These are phyloP conservation scores for Sinodicranocentrus sp. DNA, from an alignment of 2,888 invertebrate genomes.

Conservation along the genomic window DNA sequence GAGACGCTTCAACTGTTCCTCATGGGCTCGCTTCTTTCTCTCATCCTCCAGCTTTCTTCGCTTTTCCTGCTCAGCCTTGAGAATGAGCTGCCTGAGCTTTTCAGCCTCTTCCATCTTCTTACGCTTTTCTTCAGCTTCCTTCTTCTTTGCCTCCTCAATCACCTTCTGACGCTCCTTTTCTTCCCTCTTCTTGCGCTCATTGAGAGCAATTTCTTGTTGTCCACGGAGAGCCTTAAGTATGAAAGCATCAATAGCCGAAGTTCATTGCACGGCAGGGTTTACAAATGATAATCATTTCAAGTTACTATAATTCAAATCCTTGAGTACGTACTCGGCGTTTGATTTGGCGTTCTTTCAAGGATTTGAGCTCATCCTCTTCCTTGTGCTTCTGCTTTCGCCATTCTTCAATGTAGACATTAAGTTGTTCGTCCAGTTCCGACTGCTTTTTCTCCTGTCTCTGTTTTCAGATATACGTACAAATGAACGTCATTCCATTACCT, in stretches of 20 bases:
- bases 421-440: slow-evolving; percentile 69
- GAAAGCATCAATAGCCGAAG: not conserved
- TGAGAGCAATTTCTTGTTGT: slow-evolving; percentile 64
- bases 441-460: slow-evolving; percentile 67
- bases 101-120: slow-evolving; percentile 71
- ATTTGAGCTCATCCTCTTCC: slow-evolving; percentile 69
- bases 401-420: slow-evolving; percentile 71
- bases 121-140: slow-evolving; percentile 63
- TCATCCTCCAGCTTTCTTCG: slow-evolving; percentile 66
- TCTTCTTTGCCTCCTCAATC: slow-evolving; percentile 65
- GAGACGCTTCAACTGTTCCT: slow-evolving; percentile 66
- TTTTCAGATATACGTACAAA: not conserved
- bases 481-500: not conserved
- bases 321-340: slow-evolving; percentile 62
- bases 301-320: too few species aligned
- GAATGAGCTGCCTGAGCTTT: slow-evolving; percentile 64
- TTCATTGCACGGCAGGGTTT: too few species aligned
- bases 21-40: slow-evolving; percentile 66
- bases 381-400: slow-evolving; percentile 70
- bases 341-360: slow-evolving; percentile 65
- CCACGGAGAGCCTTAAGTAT: slow-evolving; percentile 51
- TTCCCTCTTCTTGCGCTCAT: slow-evolving; percentile 68
- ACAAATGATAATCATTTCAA: too few species aligned
- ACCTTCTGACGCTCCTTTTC: slow-evolving; percentile 68
- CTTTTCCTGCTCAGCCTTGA: slow-evolving; percentile 68